Evolutionary conservation across 1,140 invertebrate species (phyloP), one percentile per base, ranked within the genome.

Genomic region (Andrena cerasifolii): DNA sequence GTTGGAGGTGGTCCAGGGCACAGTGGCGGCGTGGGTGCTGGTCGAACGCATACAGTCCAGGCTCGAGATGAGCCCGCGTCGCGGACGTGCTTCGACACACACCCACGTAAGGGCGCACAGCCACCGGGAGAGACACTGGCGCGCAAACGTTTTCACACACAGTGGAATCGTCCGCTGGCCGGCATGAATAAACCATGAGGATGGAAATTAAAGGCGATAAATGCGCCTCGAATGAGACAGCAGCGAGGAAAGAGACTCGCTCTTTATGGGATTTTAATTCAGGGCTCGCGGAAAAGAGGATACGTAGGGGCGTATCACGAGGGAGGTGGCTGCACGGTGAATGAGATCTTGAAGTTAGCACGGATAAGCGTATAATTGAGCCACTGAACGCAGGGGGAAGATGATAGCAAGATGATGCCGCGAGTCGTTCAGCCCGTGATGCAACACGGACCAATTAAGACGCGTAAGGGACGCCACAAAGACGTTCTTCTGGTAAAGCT

Each of bases 141-240:
- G 28, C 40, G 40, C 45, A 36, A 58, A 56, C 67, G 72, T 84
- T 72, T 58, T 28, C 78, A 36, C 78, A 36, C 68, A 54, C 53
- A 54, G 45, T 45, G 58, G 76, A 75, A 72, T 79, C 80, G 83
- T 70, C 78, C 79, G 56, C 80, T 51, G 61, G 47, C 47, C 67
- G 56, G 56, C 83, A 91, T 91, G 90, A 91, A 91, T 91, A 90
- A 91, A 72, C 78, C 89, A 91, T 90, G 88, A 89, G 86, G 83
- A 89, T 89, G 90, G 87, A 89, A 91, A 91, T 91, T 91, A 91
- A 90, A 91, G 89, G 89, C 88, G 89, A 90, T 90, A 90, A 89
- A 90, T 89, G 89, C 81, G 83, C 77, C 62, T 76, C 78, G 85
- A 90, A 89, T 89, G 88, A 86, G 84, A 85, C 83, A 85, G 84